Evolutionary conservation across 2,888 invertebrate genomes (phyloP).

Genomic region (Drosophila parthenogenetica): DNA sequence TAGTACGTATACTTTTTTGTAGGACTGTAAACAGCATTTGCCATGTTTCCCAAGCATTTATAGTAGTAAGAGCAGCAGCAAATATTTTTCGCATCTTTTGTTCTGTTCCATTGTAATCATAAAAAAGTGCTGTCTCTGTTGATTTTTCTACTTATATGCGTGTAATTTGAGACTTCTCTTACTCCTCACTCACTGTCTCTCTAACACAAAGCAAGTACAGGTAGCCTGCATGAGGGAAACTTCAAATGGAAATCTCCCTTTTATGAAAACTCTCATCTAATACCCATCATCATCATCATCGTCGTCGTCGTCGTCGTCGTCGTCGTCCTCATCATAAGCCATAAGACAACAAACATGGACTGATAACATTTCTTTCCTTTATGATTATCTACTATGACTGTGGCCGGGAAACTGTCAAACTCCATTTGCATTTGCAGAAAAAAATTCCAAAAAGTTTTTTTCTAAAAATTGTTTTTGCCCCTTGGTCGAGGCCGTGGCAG

Average conservation of each 20-base stretch:
- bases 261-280: conserved; percentile 52
- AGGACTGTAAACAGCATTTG: conserved; percentile 51
- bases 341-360: conserved; percentile 32
- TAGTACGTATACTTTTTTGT: conserved; percentile 60
- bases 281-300: conserved; percentile 56
- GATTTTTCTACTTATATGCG: conserved; percentile 32
- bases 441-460: conserved; percentile 46
- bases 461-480: conserved; percentile 58
- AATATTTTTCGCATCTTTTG: conserved; percentile 56
- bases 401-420: conserved; percentile 63
- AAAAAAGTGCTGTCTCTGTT: conserved; percentile 52
- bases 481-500: not conserved
- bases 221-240: conserved; percentile 40
- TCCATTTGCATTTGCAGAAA: conserved; percentile 77
- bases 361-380: conserved; percentile 61
- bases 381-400: conserved; percentile 64
- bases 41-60: conserved; percentile 23
- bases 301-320: conserved; percentile 25
- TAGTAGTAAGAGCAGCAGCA: too few relatives aligned
- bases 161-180: conserved; percentile 69
- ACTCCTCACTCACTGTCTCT: not conserved
- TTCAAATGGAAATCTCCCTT: conserved; percentile 21
- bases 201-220: conserved; percentile 35
- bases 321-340: conserved; percentile 39
- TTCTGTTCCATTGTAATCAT: conserved; percentile 41